Base-by-base conservation (phyloP, 2,888 invertebrate genomes). In the Hyles lineata region DNA sequence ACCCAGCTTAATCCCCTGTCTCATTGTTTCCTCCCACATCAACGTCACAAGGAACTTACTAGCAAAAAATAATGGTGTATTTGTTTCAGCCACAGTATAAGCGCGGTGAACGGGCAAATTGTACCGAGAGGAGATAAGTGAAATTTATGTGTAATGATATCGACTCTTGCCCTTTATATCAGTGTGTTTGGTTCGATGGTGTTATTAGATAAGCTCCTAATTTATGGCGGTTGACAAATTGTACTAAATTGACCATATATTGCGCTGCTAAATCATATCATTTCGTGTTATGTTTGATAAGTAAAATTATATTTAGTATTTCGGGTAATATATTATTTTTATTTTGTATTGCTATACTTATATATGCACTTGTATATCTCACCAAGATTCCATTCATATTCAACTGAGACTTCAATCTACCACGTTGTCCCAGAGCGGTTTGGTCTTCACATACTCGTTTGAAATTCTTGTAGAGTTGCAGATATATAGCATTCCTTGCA, bases 81-180 rank as follows among this genome's bases (percentile, higher is more conserved):
- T 70, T 72, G 61, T 72, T 61, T 70, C 43, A 70, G 61, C 32
- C 73, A 32, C 77, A 76, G 78, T 80, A 80, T 81, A 80, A 63
- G 70, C 74, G 78, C 77, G 76, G 77, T 81, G 81, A 81, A 81
- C 82, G 83, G 89, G 90, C 88, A 90, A 90, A 90, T 89, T 89
- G 88, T 89, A 83, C 87, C 85, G 83, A 91, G 89, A 87, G 80
- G 81, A 90, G 91, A 91, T 92, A 92, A 90, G 88, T 90, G 87
- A 85, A 90, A 91, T 92, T 91, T 92, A 92, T 92, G 91, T 88
- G 87, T 88, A 90, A 90, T 87, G 89, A 90, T 90, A 90, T 89
- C 90, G 90, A 90, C 90, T 91, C 83, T 80, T 88, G 89, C 84
- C 91, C 90, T 87, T 88, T 86, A 83, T 87, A 90, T 90, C 89